These are phyloP conservation scores for Aphidius colemani DNA, from an alignment of 2,888 invertebrate genomes.

Conservation along the genomic window DNA sequence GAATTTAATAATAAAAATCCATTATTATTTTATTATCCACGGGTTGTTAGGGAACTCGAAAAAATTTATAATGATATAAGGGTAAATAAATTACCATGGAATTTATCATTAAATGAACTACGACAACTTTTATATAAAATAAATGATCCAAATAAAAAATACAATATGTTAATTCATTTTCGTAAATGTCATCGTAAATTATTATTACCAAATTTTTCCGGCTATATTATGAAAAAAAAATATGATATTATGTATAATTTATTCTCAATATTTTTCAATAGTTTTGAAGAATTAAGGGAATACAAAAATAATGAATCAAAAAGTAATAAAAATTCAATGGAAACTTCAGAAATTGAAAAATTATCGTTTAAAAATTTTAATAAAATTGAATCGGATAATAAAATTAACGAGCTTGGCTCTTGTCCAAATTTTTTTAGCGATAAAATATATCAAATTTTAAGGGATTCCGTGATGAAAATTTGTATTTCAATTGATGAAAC, in stretches of 20 bases:
- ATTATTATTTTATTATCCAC: constrained; percentile 35
- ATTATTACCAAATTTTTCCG: constrained; percentile 28
- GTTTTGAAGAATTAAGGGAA: constrained; percentile 42
- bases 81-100: constrained; percentile 35
- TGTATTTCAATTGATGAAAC: constrained; percentile 41
- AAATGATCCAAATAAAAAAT: constrained; percentile 26
- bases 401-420: constrained; percentile 1
- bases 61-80: constrained; percentile 31
- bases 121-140: constrained; percentile 36
- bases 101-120: constrained; percentile 40
- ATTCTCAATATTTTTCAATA: constrained; percentile 39
- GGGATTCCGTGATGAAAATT: constrained; percentile 35
- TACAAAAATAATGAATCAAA: constrained; percentile 16
- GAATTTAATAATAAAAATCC: constrained; percentile 44
- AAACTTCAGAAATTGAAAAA: constrained; percentile 2
- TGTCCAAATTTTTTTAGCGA: constrained; percentile 43
- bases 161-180: constrained; percentile 32
- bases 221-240: constrained; percentile 24
- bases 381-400: constrained; percentile 3
- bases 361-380: constrained; percentile 17
- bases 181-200: constrained; percentile 32
- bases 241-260: constrained; percentile 36
- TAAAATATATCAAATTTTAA: constrained; percentile 39
- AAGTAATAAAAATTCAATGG: constrained; percentile 13
- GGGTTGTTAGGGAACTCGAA: constrained; percentile 35